Conservation (phyloP, 2,888 invertebrate genomes). For the Parochlus steinenii region DNA sequence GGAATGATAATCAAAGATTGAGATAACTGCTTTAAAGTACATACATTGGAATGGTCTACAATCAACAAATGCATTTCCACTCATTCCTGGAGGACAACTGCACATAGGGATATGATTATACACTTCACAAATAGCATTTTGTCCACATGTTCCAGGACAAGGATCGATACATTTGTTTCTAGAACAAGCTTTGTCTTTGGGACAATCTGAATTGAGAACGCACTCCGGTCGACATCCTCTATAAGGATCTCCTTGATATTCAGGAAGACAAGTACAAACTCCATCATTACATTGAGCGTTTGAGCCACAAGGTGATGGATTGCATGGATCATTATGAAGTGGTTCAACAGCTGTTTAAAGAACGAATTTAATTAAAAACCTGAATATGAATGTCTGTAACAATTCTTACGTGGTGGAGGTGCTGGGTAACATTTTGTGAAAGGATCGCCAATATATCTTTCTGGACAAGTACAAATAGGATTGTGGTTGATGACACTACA, state of each 20-base stretch:
- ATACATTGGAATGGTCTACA: slow-evolving; percentile 36
- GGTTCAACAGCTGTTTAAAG: slow-evolving; percentile 17
- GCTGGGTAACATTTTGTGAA: slow-evolving; percentile 37
- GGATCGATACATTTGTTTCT: slow-evolving; percentile 52
- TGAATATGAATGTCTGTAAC: slow-evolving; percentile 2
- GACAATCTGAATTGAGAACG: slow-evolving; percentile 47
- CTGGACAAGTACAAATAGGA: slow-evolving; percentile 48
- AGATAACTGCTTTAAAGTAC: slow-evolving; percentile 31
- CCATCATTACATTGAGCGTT: slow-evolving; percentile 58
- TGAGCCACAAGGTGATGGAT: slow-evolving; percentile 51
- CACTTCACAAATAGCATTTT: slow-evolving; percentile 51
- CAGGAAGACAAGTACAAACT: slow-evolving; percentile 63
- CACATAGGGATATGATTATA: slow-evolving; percentile 57
- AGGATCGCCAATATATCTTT: slow-evolving; percentile 53
- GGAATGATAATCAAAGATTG: slow-evolving; percentile 22
- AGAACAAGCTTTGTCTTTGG: slow-evolving; percentile 44
- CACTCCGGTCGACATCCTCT: slow-evolving; percentile 54
- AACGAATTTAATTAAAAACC: no score
- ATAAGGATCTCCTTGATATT: slow-evolving; percentile 68
- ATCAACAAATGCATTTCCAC: slow-evolving; percentile 48
- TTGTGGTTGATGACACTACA: slow-evolving; percentile 55
- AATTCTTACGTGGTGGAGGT: slow-evolving; percentile 27
- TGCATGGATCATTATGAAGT: slow-evolving; percentile 33
- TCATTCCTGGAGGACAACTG: slow-evolving; percentile 47
- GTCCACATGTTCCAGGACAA: slow-evolving; percentile 52